Percentiles rank a stretch among this genome's conserved stretches.
phyloP scores from a whole-genome alignment of 2,113 vertebrate species.

The Cinclus mexicanus region DNA sequence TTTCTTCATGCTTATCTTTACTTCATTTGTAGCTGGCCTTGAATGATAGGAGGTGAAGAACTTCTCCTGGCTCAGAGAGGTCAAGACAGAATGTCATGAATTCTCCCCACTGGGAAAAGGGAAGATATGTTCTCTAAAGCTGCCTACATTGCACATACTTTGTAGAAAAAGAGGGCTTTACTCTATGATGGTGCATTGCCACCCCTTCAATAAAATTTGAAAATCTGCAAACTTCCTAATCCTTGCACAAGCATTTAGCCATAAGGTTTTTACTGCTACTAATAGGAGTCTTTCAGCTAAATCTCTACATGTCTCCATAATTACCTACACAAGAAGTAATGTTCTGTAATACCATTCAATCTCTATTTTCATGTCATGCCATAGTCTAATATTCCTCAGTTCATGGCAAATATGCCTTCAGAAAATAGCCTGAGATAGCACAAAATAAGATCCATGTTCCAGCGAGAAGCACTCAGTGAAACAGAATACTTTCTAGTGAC shows the following conservation, averaged over 20 bases:
- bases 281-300: slow-evolving; percentile 35
- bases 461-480: slow-evolving; percentile 36
- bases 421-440: slow-evolving; percentile 49
- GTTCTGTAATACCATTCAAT: slow-evolving; percentile 65
- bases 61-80: not conserved
- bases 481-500: not conserved
- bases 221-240: slow-evolving; percentile 42
- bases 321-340: slow-evolving; percentile 43
- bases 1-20: not conserved
- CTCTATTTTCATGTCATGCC: slow-evolving; percentile 42
- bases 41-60: not conserved
- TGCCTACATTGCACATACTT: not conserved
- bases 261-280: slow-evolving; percentile 42
- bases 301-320: slow-evolving; percentile 43
- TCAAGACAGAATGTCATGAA: not conserved
- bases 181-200: not conserved
- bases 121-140: not conserved
- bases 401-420: slow-evolving; percentile 50
- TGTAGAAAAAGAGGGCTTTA: not conserved
- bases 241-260: slow-evolving; percentile 35
- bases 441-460: slow-evolving; percentile 41
- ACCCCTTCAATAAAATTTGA: slow-evolving; percentile 3
- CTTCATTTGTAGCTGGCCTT: not conserved
- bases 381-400: slow-evolving; percentile 41
- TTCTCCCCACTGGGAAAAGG: not conserved